Evolutionary conservation across 2,797 vertebrate species (phyloP).

Genomic region (Amblyopsis hoosieri): DNA sequence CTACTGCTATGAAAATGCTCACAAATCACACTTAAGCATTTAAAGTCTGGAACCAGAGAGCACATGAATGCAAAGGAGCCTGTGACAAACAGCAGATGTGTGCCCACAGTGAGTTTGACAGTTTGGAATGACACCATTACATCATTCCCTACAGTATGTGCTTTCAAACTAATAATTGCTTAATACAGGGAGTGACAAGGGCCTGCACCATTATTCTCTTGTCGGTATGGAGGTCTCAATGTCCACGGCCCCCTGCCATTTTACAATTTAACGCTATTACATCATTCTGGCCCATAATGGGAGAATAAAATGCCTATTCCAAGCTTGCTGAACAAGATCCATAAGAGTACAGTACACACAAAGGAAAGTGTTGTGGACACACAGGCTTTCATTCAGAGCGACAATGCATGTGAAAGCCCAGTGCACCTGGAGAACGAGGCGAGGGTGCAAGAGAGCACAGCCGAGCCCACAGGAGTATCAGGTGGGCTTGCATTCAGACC

Average conservation of each 20-base stretch:
- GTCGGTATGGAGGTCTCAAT: conserved; percentile 24
- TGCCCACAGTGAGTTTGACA: not conserved
- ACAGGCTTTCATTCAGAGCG: conserved; percentile 57
- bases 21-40: conserved; percentile 65
- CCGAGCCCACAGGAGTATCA: conserved; percentile 51
- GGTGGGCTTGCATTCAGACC: conserved; percentile 52
- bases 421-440: conserved; percentile 48
- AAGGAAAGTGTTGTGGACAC: conserved; percentile 58
- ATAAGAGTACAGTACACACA: conserved; percentile 52
- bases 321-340: conserved; percentile 52
- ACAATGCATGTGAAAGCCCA: conserved; percentile 56
- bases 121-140: conserved; percentile 31
- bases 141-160: conserved; percentile 27
- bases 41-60: conserved; percentile 45
- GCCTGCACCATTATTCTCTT: conserved; percentile 35
- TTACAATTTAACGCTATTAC: conserved; percentile 49
- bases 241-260: conserved; percentile 49
- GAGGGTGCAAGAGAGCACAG: conserved; percentile 33
- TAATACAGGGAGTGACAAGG: conserved; percentile 34
- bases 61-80: conserved; percentile 27
- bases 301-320: conserved; percentile 36
- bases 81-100: conserved; percentile 9
- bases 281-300: conserved; percentile 39
- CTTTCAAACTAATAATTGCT: conserved; percentile 35
- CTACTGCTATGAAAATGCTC: conserved; percentile 48